phyloP scores from a whole-genome alignment of 1,140 invertebrate species.

The Bursaphelenchus mucronatus region DNA sequence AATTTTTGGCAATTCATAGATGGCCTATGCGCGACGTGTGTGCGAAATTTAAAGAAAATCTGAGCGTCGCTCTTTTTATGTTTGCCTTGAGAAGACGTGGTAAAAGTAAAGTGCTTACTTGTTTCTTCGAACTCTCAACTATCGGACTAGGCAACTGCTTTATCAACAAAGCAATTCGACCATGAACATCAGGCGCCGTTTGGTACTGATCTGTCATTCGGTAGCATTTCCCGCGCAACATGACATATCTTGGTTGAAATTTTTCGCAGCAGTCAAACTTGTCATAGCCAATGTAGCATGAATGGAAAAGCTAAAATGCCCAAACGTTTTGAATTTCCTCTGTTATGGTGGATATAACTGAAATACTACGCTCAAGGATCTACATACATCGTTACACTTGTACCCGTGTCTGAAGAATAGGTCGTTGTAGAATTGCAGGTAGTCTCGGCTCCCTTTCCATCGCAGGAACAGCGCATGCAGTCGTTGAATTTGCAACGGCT shows the following conservation, averaged over 20 bases:
- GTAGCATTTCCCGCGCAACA: conserved; percentile 18
- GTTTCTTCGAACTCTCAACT: not conserved
- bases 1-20: too few species aligned
- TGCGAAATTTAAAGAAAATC: too few species aligned
- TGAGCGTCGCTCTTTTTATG: too few species aligned
- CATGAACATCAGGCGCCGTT: conserved; percentile 11
- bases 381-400: conserved; percentile 14
- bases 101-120: not conserved
- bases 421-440: conserved; percentile 13
- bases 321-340: too few species aligned
- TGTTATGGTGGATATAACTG: too few species aligned
- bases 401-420: conserved; percentile 11
- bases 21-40: too few species aligned
- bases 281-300: conserved; percentile 18
- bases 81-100: not conserved
- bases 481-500: conserved; percentile 2
- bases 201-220: conserved; percentile 5
- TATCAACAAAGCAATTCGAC: conserved; percentile 9
- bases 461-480: conserved; percentile 1
- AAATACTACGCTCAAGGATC: too few species aligned
- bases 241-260: conserved; percentile 14
- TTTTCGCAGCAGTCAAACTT: conserved; percentile 13
- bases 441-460: conserved; percentile 13
- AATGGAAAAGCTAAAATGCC: conserved; percentile 11
- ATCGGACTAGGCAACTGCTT: conserved; percentile 6